Base-by-base conservation (phyloP, 2,797 vertebrate genomes). In the Macropus fuliginosus region DNA sequence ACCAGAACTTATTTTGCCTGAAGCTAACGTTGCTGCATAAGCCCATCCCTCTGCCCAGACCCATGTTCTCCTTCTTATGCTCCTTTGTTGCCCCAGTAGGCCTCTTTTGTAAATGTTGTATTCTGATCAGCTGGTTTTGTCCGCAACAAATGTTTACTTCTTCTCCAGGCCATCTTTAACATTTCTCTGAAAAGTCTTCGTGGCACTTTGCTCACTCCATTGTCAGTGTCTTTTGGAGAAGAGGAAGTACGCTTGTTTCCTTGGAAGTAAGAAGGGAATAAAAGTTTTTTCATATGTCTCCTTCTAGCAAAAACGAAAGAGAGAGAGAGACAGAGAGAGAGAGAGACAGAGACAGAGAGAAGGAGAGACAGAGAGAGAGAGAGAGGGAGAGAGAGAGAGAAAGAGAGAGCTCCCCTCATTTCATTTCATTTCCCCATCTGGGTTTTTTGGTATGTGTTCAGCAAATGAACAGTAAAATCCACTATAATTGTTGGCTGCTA, bases 231-330 rank as follows among this genome's bases (percentile, higher is more conserved):
- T 74, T 96, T 50, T 0, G 0, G 62, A 46, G 93, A 54, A 54
- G 96, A 93, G 46, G 93, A 81, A n/a, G 54, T 8, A 1, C 0
- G 3, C 46, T 54, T 0, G 1, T 54, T 55, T 95, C 94, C n/a
- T n/a, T 8, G 54, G 81, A 0, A 6, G 94, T 4, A 11, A 3
- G 55, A 90, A 21, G 91, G 56, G 91, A 11, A 46, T 4, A 91
- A 55, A 56, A 95, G 52, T 90, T 96, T 54, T 0, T 9, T 0
- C 11, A 1, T 0, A 1, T 6, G 28, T 59, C 10, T 31, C 29
- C 0, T 0, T 55, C 54, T 52, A 0, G 31, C 52, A 21, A 74
- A 62, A 56, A 1, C 56, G 12, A 55, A 0, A 0, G 0, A 0
- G 1, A 94, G 54, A 0, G 0, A 59, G 57, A 31, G 57, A 29